Percentiles rank a stretch among this genome's conserved stretches.
Evolutionary conservation across 2,113 vertebrate genomes (phyloP).

Genomic region (Oophaga pumilio): DNA sequence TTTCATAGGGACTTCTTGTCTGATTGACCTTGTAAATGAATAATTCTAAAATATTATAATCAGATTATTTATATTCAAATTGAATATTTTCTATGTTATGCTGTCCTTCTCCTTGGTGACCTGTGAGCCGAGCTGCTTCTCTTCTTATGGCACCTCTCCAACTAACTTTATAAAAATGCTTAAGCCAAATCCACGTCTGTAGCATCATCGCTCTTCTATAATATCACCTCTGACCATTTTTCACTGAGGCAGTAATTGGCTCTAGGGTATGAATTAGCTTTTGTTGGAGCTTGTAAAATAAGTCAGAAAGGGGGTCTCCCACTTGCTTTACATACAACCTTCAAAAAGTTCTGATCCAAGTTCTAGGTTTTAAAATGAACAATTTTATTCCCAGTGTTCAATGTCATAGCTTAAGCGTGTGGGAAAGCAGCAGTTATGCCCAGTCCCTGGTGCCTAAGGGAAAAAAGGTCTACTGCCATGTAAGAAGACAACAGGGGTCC

Average conservation of each 20-base stretch:
- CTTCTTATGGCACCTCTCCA: constrained; percentile 8
- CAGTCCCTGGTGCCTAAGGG: no score
- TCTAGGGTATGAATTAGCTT: neutral
- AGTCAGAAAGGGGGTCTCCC: neutral
- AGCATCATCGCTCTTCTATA: neutral
- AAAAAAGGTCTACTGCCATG: no score
- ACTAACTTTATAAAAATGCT: constrained; percentile 6
- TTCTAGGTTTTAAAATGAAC: neutral
- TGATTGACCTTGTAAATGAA: constrained; percentile 18
- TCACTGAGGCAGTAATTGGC: neutral
- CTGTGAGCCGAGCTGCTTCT: neutral
- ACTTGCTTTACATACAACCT: neutral
- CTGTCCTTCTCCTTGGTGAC: constrained; percentile 8
- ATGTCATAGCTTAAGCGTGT: no score
- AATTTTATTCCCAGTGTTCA: neutral
- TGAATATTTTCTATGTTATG: neutral
- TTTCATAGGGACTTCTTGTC: neutral
- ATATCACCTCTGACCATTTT: constrained; percentile 4
- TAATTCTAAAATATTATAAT: constrained; percentile 15
- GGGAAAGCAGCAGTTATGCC: no score
- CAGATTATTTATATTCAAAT: constrained; percentile 22
- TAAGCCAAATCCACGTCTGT: neutral
- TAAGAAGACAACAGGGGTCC: no score
- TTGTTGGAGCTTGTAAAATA: neutral
- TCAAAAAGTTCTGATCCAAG: neutral